Conservation (phyloP, 2,888 invertebrate species). For the Odiellus spinosus region DNA sequence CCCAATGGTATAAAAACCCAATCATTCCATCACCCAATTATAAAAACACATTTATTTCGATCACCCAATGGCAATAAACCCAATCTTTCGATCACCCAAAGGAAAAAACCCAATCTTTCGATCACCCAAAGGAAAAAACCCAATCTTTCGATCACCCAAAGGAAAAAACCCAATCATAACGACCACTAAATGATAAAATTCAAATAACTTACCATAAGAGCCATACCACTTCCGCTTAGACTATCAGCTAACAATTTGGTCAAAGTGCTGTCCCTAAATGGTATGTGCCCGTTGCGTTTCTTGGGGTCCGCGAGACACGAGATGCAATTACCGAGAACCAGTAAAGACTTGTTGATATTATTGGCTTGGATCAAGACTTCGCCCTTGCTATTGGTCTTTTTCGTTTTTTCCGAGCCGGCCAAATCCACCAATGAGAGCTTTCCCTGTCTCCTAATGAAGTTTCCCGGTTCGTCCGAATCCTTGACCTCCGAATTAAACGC, state of each 20-base stretch:
- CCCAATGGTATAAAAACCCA: background rate
- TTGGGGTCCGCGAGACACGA: slow-evolving; percentile 50
- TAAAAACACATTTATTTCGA: too few species aligned
- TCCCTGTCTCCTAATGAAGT: slow-evolving; percentile 75
- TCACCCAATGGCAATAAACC: too few species aligned
- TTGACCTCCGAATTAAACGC: slow-evolving; percentile 60
- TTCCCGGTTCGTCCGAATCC: slow-evolving; percentile 39
- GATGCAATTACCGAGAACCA: slow-evolving; percentile 89
- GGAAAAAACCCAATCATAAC: too few species aligned
- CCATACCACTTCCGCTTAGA: slow-evolving; percentile 81
- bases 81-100: too few species aligned
- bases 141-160: too few species aligned
- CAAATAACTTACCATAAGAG: slow-evolving; percentile 57
- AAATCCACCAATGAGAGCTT: slow-evolving; percentile 91
- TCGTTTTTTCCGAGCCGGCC: slow-evolving; percentile 93
- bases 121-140: too few species aligned
- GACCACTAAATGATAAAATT: background rate
- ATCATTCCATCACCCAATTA: too few species aligned
- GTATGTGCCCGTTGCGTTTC: slow-evolving; percentile 62
- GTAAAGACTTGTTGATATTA: slow-evolving; percentile 86
- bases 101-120: too few species aligned
- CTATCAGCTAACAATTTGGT: slow-evolving; percentile 86
- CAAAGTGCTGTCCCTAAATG: slow-evolving; percentile 82
- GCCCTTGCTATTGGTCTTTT: slow-evolving; percentile 69
- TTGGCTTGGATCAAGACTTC: slow-evolving; percentile 84